Base-by-base conservation (phyloP, 2,888 invertebrate genomes). In the Eupithecia pulchellata region DNA sequence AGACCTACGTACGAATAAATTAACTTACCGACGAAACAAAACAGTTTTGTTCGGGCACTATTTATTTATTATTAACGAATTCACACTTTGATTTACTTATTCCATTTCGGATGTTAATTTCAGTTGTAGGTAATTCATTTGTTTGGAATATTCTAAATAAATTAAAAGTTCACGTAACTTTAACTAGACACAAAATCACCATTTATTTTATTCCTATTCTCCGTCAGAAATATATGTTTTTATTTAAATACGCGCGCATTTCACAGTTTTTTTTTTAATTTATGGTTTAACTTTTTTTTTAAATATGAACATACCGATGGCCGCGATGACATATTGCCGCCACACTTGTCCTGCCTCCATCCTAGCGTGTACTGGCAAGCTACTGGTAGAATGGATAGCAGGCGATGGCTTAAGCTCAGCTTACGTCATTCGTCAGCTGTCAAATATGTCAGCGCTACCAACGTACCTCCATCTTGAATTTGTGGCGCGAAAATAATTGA, bases 311-410 rank as follows among this genome's bases (percentile, higher is more conserved):
- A 61, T 61, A 61, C 61, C 61, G 34, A 61, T 34, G 20, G 61
- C 61, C 32, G 34, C 61, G 32, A 61, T 61, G 34, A n/a, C 34
- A 36, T 36, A 36, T 20, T 61, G 61, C 55, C 55, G 27, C 58
- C 39, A 66, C 11, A 20, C 20, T 76, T 96, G 95, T 52, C 96
- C 96, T 77, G 91, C 93, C 89, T 96, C 96, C 95, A 95, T 94
- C 87, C 90, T 95, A 86, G 82, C 89, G 90, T 52, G 89, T 14
- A 57, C 57, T 57, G 57, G 27, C 42, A 20, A 47, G 42, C 14
- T 17, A 8, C 29, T 29, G 57, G 57, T 29, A 57, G 57, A 52
- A 52, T 52, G 3, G 52, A 52, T 52, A 17, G 13, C 20, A 47
- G 20, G 13, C 52, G 9, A 25, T 3, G 52, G 25, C 52, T 52